Conservation (phyloP, 1,140 invertebrate genomes). For the Nasonia giraulti region DNA sequence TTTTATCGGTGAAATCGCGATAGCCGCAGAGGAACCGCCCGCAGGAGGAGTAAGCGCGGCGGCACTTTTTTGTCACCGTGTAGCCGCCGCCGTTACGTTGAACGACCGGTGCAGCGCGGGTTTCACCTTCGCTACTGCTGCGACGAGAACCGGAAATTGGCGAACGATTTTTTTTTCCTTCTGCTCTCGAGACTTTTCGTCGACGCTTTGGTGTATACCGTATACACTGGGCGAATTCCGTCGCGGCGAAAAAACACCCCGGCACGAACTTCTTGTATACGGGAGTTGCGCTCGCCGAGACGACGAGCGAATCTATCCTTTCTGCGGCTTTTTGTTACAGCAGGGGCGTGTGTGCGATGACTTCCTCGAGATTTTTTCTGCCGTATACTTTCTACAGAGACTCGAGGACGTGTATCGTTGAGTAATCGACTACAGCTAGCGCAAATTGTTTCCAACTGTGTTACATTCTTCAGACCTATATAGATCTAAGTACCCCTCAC, state of each 20-base stretch:
- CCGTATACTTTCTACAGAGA: too few species aligned
- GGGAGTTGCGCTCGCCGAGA: too few species aligned
- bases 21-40: constrained; percentile 4
- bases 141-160: constrained; percentile 18
- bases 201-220: background rate
- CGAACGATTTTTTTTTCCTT: background rate
- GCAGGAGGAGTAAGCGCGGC: background rate
- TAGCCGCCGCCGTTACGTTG: constrained; percentile 25
- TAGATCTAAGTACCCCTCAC: background rate
- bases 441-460: background rate
- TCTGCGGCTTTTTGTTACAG: too few species aligned
- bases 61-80: background rate
- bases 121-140: constrained; percentile 30
- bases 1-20: constrained; percentile 38
- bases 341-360: too few species aligned
- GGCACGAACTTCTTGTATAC: too few species aligned
- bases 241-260: background rate
- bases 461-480: background rate
- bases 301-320: too few species aligned
- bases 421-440: too few species aligned
- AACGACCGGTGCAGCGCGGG: background rate
- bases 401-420: too few species aligned
- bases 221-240: background rate
- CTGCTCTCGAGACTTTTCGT: background rate
- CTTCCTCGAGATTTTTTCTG: too few species aligned